Conservation (phyloP, 2,113 vertebrate species). For the Spilogale gracilis region DNA sequence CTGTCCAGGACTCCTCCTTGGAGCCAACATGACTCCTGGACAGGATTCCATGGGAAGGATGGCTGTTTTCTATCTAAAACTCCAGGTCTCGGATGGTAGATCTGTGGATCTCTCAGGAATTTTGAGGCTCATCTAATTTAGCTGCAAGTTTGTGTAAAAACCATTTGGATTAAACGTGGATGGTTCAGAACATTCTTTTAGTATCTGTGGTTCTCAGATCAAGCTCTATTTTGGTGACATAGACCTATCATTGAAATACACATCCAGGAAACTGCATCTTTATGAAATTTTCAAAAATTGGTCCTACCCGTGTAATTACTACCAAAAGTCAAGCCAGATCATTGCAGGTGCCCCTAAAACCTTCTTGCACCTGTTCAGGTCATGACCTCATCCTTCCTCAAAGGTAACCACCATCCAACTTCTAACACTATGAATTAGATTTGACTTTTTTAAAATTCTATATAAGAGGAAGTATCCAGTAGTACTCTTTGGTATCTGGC, state of each 20-base stretch:
- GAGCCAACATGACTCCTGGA: fast-evolving
- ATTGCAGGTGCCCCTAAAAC: neutral
- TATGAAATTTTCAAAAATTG: neutral
- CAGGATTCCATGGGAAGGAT: too few species aligned
- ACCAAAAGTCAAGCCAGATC: neutral
- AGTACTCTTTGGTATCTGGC: neutral
- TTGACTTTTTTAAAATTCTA: neutral
- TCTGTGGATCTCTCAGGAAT: neutral
- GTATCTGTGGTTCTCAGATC: neutral
- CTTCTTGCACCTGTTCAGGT: fast-evolving
- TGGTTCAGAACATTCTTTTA: neutral
- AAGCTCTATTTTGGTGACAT: neutral
- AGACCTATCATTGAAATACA: neutral
- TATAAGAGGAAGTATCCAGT: neutral
- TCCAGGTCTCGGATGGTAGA: neutral
- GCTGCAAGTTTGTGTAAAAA: neutral
- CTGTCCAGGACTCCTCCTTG: neutral
- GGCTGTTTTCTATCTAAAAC: neutral
- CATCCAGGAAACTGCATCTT: neutral
- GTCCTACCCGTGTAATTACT: neutral
- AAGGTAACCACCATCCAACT: neutral
- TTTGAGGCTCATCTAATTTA: neutral
- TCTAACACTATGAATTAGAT: neutral
- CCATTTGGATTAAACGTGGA: neutral
- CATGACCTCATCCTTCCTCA: neutral